Evolutionary conservation across 2,113 vertebrate species (phyloP).

Genomic region (Labeo catla): DNA sequence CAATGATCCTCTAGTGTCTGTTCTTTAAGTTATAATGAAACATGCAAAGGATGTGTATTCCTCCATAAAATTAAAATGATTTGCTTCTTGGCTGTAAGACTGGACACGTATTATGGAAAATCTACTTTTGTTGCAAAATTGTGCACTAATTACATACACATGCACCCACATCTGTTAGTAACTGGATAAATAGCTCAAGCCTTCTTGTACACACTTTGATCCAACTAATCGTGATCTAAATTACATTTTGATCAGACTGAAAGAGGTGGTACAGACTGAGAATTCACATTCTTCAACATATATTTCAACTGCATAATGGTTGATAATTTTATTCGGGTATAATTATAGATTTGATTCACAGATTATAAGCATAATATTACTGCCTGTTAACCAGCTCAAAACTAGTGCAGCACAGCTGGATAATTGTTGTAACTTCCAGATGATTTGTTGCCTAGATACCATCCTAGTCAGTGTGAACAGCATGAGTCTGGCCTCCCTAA

Average conservation of each 20-base stretch:
- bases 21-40: neutral
- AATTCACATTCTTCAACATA: neutral
- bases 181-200: neutral
- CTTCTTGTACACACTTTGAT: neutral
- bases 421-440: neutral
- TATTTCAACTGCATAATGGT: neutral
- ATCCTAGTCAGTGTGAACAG: neutral
- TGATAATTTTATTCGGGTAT: neutral
- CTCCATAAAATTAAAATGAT: neutral
- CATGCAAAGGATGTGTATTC: neutral
- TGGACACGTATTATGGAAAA: neutral
- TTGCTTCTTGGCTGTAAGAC: neutral
- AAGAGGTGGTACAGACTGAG: no score
- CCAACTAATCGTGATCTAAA: neutral
- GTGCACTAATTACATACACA: neutral
- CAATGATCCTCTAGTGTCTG: neutral
- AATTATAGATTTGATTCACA: neutral
- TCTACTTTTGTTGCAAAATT: neutral
- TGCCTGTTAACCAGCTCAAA: neutral
- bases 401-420: neutral
- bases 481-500: neutral
- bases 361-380: neutral
- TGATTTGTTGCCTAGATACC: slow-evolving; percentile 22
- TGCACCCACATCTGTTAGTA: neutral
- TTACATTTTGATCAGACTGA: no score